Conservation (phyloP, 2,888 invertebrate genomes). For the Graphium colonna region DNA sequence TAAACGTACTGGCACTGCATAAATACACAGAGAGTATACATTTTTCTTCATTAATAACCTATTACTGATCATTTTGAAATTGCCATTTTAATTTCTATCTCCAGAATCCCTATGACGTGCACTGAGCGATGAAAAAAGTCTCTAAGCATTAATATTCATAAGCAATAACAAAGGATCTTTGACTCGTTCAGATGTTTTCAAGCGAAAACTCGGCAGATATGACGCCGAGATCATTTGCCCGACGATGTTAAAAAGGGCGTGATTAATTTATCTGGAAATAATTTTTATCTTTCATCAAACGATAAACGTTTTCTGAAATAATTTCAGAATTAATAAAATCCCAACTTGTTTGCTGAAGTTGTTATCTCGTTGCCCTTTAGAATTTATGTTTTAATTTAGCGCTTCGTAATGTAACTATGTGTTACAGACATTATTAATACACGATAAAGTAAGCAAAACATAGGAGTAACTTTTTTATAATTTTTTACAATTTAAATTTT, state of each 20-base stretch:
- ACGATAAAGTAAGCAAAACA: neutral
- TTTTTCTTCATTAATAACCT: no score
- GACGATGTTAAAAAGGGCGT: neutral
- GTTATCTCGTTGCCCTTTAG: no score
- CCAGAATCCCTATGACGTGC: neutral
- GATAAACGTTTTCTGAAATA: no score
- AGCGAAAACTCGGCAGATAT: constrained; percentile 4
- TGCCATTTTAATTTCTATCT: constrained; percentile 3
- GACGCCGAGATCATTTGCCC: neutral
- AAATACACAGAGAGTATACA: no score
- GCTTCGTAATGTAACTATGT: no score
- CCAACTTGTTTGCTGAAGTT: no score
- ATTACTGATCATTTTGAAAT: constrained; percentile 8
- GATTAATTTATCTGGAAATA: neutral
- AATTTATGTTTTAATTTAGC: no score
- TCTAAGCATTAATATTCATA: constrained; percentile 16
- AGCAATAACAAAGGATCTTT: constrained; percentile 18
- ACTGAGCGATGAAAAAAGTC: constrained; percentile 8
- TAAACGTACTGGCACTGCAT: no score
- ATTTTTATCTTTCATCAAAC: no score
- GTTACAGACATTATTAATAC: neutral
- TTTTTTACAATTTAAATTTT: no score
- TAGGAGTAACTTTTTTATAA: no score
- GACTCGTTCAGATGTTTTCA: constrained; percentile 16
- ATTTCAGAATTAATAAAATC: no score